These are phyloP conservation scores for Lithophane semibrunnea DNA, from an alignment of 2,888 invertebrate species.

Conservation along the genomic window DNA sequence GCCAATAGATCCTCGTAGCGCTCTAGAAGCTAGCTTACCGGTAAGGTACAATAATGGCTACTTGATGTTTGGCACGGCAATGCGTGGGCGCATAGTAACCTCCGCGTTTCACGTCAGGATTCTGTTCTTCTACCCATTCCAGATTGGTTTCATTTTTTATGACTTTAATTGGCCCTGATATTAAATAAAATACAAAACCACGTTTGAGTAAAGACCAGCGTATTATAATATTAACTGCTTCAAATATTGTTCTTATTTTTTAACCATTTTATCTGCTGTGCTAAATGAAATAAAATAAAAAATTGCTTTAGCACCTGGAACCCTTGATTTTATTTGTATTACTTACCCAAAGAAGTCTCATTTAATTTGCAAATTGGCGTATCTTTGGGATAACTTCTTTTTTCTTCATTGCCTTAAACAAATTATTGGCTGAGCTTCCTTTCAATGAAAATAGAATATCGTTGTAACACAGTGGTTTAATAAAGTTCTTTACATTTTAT, in stretches of 20 bases:
- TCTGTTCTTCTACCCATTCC: constrained; percentile 20
- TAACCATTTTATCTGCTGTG: background rate
- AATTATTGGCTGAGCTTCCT: too few species aligned
- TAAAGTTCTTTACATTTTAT: too few species aligned
- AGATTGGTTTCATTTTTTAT: constrained; percentile 34
- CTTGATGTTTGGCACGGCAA: constrained; percentile 37
- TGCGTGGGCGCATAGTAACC: constrained; percentile 45
- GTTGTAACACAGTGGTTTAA: too few species aligned
- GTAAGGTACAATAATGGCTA: constrained; percentile 48
- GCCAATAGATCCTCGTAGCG: background rate
- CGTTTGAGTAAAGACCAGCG: background rate
- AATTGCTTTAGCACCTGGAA: background rate
- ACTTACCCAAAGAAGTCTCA: constrained; percentile 41
- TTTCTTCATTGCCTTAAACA: constrained; percentile 28
- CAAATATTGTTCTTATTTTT: background rate
- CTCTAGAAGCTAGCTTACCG: constrained; percentile 31
- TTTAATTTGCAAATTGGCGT: constrained; percentile 26
- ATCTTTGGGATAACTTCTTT: constrained; percentile 15
- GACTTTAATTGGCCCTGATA: constrained; percentile 26
- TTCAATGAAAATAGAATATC: too few species aligned
- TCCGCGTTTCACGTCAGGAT: constrained; percentile 40
- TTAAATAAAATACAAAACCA: background rate
- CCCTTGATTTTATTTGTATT: background rate
- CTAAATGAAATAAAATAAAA: background rate
- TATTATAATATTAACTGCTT: background rate